These are phyloP conservation scores for Chaunax sp. DNA, from an alignment of 2,797 vertebrate genomes.

Conservation along the genomic window DNA sequence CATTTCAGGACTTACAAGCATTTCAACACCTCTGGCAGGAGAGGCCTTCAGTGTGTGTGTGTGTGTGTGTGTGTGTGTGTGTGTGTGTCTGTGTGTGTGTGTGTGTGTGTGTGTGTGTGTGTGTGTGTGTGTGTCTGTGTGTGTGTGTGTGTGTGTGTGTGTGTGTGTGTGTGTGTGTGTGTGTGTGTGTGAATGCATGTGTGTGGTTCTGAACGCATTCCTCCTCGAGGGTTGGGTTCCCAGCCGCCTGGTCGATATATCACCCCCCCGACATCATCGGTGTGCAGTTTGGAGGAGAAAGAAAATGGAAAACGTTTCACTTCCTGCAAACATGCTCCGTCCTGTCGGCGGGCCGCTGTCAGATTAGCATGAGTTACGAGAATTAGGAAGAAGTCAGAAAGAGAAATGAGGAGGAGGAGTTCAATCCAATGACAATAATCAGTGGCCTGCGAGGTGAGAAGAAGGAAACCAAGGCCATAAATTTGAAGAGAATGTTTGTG, in stretches of 20 bases:
- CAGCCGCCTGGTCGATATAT: constrained; percentile 76
- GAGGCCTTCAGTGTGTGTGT: constrained; percentile 59
- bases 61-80: constrained; percentile 14
- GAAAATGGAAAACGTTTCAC: constrained; percentile 72
- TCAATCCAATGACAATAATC: constrained; percentile 20
- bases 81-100: constrained; percentile 48
- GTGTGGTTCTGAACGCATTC: constrained; percentile 66
- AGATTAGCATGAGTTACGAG: constrained; percentile 78
- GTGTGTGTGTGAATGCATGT: no score
- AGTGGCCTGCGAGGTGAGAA: constrained; percentile 45
- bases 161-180: no score
- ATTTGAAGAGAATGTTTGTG: constrained; percentile 68
- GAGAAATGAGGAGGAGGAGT: constrained; percentile 34
- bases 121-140: constrained; percentile 33
- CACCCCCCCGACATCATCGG: constrained; percentile 78
- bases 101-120: constrained; percentile 44
- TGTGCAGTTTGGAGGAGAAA: constrained; percentile 66
- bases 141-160: no score
- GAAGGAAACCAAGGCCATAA: constrained; percentile 67
- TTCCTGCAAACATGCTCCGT: constrained; percentile 81
- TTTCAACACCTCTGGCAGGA: constrained; percentile 79
- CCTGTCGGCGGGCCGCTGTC: constrained; percentile 75
- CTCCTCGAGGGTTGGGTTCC: constrained; percentile 73
- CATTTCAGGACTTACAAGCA: constrained; percentile 83
- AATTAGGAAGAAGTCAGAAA: constrained; percentile 35